These are phyloP conservation scores for Odocoileus hemionus DNA, from an alignment of 2,113 vertebrate species.

Conservation along the genomic window DNA sequence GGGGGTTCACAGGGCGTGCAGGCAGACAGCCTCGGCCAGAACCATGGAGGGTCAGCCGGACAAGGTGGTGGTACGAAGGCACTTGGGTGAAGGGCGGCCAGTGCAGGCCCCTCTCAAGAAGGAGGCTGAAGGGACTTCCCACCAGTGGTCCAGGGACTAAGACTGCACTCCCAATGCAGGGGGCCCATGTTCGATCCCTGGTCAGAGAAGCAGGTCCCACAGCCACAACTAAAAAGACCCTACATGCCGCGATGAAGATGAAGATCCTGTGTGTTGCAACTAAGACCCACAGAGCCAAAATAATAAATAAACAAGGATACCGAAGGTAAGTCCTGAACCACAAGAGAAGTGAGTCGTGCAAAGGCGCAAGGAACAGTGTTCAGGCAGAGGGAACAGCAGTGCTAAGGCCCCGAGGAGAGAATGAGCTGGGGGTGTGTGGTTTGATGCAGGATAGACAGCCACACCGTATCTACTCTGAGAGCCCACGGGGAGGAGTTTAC, in stretches of 20 bases:
- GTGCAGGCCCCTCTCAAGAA: background rate
- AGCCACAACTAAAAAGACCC: background rate
- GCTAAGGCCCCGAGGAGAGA: background rate
- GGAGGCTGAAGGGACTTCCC: background rate
- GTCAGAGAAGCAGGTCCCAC: background rate
- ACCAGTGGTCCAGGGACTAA: background rate
- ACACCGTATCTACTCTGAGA: fast-evolving
- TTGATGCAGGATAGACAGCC: background rate
- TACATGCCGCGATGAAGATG: background rate
- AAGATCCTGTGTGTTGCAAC: fast-evolving
- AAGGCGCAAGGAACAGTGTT: background rate
- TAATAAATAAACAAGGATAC: no score
- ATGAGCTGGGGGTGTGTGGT: fast-evolving
- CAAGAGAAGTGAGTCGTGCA: background rate
- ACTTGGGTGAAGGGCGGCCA: background rate
- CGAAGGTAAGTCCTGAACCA: background rate
- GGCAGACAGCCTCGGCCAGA: background rate
- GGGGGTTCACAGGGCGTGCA: no score
- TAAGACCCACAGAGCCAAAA: no score
- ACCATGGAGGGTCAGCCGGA: background rate
- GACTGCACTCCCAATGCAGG: background rate
- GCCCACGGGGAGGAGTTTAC: background rate
- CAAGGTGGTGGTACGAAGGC: background rate
- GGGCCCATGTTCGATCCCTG: background rate
- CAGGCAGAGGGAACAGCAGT: background rate